phyloP scores from a whole-genome alignment of 1,140 invertebrate genomes.

The Drosophila bocqueti region DNA sequence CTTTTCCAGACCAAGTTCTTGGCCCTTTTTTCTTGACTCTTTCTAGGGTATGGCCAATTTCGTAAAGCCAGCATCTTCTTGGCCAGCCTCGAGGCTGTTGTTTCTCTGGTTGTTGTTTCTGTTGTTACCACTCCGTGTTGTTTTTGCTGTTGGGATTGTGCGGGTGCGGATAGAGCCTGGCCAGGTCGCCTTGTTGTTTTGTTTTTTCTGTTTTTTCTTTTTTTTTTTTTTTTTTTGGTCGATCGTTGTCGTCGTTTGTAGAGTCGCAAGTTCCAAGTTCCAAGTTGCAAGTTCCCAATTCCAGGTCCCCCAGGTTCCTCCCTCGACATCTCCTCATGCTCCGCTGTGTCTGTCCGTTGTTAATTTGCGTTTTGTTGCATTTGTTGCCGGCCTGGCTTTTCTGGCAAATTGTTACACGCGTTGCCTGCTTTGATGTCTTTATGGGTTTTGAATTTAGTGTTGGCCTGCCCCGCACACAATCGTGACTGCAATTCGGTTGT shows the following conservation, averaged over 20 bases:
- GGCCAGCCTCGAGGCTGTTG: conserved; percentile 14
- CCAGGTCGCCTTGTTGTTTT: conserved; percentile 30
- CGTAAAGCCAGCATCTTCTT: conserved; percentile 26
- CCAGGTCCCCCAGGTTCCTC: conserved; percentile 2
- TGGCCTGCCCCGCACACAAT: conserved; percentile 73
- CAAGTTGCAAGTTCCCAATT: conserved; percentile 2
- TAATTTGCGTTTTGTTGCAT: conserved; percentile 83
- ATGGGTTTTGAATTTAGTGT: conserved; percentile 81
- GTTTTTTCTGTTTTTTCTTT: neutral
- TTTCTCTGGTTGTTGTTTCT: conserved; percentile 28
- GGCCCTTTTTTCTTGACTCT: neutral
- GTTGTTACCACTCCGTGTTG: conserved; percentile 14
- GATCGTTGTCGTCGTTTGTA: conserved; percentile 49
- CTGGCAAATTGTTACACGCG: conserved; percentile 83
- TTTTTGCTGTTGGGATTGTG: conserved; percentile 44
- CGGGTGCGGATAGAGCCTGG: conserved; percentile 46
- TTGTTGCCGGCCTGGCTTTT: conserved; percentile 61
- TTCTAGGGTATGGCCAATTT: conserved; percentile 30
- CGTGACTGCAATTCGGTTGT: conserved; percentile 76
- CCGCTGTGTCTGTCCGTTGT: conserved; percentile 51
- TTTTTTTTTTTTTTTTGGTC: conserved; percentile 30
- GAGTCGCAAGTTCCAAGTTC: conserved; percentile 19
- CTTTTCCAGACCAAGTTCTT: neutral
- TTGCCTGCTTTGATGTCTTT: conserved; percentile 83
- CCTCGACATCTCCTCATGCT: conserved; percentile 15